Percentiles rank a stretch among this genome's conserved stretches.
phyloP scores from a whole-genome alignment of 2,888 invertebrate species.

The Sinohyriopsis cumingii region DNA sequence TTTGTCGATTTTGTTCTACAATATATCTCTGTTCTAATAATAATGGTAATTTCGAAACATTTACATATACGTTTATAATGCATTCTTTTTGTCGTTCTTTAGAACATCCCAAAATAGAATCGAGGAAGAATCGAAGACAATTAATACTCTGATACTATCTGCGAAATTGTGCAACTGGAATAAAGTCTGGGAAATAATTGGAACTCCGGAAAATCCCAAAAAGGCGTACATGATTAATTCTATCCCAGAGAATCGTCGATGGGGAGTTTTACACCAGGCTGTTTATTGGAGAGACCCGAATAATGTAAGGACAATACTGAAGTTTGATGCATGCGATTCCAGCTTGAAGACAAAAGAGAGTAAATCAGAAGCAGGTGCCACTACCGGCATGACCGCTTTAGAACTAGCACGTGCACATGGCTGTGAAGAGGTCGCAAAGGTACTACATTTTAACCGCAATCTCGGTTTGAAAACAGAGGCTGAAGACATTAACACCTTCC shows the following conservation, averaged over 20 bases:
- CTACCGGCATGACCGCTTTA: constrained; percentile 9
- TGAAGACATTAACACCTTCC: constrained; percentile 24
- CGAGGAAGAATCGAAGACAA: constrained; percentile 7
- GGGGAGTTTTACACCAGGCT: constrained; percentile 40
- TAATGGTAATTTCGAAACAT: too few relatives aligned
- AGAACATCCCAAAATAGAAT: neutral
- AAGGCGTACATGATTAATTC: constrained; percentile 30
- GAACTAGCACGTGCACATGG: constrained; percentile 18
- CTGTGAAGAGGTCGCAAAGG: constrained; percentile 1
- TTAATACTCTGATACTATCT: constrained; percentile 7
- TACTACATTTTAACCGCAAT: constrained; percentile 1
- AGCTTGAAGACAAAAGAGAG: constrained; percentile 14
- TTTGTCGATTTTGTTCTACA: too few relatives aligned
- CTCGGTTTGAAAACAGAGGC: neutral
- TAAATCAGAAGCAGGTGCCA: constrained; percentile 12
- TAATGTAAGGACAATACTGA: constrained; percentile 9
- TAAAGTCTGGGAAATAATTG: constrained; percentile 17
- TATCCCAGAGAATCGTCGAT: constrained; percentile 38
- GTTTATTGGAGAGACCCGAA: constrained; percentile 29
- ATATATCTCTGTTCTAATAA: too few relatives aligned
- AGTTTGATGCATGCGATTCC: constrained; percentile 11
- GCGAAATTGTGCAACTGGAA: constrained; percentile 12
- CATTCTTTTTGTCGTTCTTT: too few relatives aligned
- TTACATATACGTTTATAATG: too few relatives aligned
- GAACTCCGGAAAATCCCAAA: constrained; percentile 20